Conservation (phyloP, 64 coral and sea anemone species). For the Porites lutea region DNA sequence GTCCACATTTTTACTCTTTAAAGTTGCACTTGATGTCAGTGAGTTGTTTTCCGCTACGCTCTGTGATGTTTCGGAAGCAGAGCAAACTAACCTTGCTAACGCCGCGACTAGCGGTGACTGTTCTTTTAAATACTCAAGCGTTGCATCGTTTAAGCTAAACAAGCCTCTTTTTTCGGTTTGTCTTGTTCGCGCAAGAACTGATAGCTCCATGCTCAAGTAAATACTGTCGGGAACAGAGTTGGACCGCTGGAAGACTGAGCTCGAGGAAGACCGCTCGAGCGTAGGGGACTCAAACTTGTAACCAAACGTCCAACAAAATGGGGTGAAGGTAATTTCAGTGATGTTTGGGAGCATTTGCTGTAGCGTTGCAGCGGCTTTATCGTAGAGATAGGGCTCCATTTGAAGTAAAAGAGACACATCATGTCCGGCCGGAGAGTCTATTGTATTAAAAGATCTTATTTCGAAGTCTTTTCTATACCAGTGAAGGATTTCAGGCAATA, state of each 20-base stretch:
- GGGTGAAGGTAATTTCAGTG: conserved; percentile 72
- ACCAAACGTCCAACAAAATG: conserved; percentile 90
- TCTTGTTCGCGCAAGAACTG: conserved; percentile 44
- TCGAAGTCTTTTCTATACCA: conserved; percentile 94
- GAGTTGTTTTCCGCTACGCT: background rate
- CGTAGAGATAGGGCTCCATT: conserved; percentile 76
- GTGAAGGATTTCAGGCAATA: conserved; percentile 81
- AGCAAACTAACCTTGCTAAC: conserved; percentile 81
- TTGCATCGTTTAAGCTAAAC: conserved; percentile 63
- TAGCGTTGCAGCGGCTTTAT: conserved; percentile 49
- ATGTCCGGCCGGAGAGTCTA: conserved; percentile 21
- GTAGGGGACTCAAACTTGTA: conserved; percentile 84
- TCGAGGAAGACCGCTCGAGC: conserved; percentile 77
- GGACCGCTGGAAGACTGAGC: conserved; percentile 72
- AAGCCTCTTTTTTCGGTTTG: conserved; percentile 66
- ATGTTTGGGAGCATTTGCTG: conserved; percentile 74
- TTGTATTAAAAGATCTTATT: background rate
- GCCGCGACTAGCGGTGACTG: conserved; percentile 80
- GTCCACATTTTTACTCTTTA: background rate
- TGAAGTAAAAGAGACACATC: conserved; percentile 73
- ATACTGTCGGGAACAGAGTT: conserved; percentile 81
- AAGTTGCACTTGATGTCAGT: background rate
- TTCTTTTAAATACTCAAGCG: conserved; percentile 79
- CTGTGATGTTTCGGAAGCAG: conserved; percentile 3
- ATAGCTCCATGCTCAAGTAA: conserved; percentile 70